Base-by-base conservation (phyloP, 2,888 invertebrate genomes). In the Orthosia incerta region DNA sequence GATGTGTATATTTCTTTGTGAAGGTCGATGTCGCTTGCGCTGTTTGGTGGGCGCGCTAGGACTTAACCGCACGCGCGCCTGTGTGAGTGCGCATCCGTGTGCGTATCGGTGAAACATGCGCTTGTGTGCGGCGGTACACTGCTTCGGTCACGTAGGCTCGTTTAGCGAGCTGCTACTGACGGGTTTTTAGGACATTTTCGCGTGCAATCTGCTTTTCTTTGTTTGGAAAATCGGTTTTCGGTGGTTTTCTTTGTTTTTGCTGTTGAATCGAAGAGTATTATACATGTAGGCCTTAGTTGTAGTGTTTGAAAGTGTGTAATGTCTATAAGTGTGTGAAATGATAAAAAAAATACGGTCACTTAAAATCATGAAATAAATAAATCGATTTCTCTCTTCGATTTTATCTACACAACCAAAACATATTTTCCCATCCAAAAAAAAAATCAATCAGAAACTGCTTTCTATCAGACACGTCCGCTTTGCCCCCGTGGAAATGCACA, bases 111-210 rank as follows among this genome's bases (percentile, higher is more conserved):
- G 89, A 87, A 88, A 83, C 80, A 82, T 82, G 86, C 60, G 84
- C 1, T 15, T 88, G 95, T 95, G 95, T 93, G 94, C 85, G 94
- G 86, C 81, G 71, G 93, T 87, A 94, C 94, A 93, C 93, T 90
- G 93, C 88, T 89, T 93, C 93, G 93, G 95, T 95, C 95, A 96
- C 96, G 96, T 96, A 96, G 95, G 95, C 96, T 94, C 93, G 90
- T 90, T 90, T 90, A 87, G 88, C 87, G 82, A 84, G 79, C 79
- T 83, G 78, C 84, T 79, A 86, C 94, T 91, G 79, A 85, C 70
- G 93, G 91, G 93, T 88, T 87, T 91, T 91, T 77, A 84, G 93
- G 95, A 94, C 95, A 82, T 88, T 89, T 88, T 76, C 60, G 55
- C 31, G 76, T 67, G 75, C 71, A 79, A 82, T 81, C 74, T 78